Evolutionary conservation across 2,797 vertebrate genomes (phyloP), one percentile per base, ranked within the genome.

Genomic region (Trematomus bernacchii): DNA sequence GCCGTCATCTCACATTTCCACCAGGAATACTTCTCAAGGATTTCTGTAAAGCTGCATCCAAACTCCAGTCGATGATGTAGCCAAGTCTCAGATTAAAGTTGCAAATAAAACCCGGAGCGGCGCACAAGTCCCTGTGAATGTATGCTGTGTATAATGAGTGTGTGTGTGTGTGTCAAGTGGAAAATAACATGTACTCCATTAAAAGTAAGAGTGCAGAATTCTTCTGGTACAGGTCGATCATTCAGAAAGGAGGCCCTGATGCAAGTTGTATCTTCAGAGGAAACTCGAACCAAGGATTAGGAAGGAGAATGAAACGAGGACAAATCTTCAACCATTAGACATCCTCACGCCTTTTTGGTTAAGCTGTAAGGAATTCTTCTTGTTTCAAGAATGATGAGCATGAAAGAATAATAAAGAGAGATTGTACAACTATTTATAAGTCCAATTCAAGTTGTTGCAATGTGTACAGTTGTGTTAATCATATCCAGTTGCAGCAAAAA

Each of bases 401-500:
- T 37, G 33, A 65, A 61, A 15, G 6, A 23, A 69, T 42, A 12
- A 37, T 60, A 66, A 40, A 43, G 3, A 60, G 18, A 59, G 9
- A 44, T 23, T 48, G 55, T 50, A 8, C 9, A 47, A 14, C 0
- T 3, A 40, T 44, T 57, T 11, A 51, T 21, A 10, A 66, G 18
- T 77, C 30, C 5, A 73, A 75, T 42, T 21, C 60, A 10, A 71
- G 58, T 68, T 42, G 78, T 51, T 70, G 78, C 66, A 69, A 21
- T 10, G 44, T 27, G 19, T 47, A 71, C 76, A 85, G 82, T 64
- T 85, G 82, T 80, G 79, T 91, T 89, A 76, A 88, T 92, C 92
- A 87, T 85, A 65, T 91, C 94, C 92, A 84, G 74, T 85, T 90
- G 92, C 93, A 94, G 94, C 92, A 90, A 79, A 69, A 66, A 46